Conservation (phyloP, 2,113 vertebrate species). For the Lepisosteus osseus region DNA sequence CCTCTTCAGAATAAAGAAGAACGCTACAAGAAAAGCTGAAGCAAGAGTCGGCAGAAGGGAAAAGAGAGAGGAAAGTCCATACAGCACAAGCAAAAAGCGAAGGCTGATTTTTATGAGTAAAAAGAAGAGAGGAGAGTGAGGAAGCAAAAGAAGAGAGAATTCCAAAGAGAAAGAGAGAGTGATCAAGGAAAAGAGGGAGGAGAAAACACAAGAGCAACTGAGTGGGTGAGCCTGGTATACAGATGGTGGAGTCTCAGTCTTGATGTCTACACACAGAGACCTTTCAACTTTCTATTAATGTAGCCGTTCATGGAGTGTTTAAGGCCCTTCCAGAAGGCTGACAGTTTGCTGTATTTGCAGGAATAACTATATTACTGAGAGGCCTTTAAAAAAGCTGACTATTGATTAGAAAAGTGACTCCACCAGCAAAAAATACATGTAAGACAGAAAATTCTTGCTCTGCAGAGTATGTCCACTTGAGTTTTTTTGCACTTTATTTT, state of each 20-base stretch:
- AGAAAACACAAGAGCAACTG: neutral
- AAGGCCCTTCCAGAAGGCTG: constrained; percentile 69
- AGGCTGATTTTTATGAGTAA: neutral
- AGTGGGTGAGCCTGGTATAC: constrained; percentile 50
- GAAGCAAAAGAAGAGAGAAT: neutral
- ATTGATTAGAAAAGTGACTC: neutral
- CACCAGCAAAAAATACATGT: neutral
- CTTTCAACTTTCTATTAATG: constrained; percentile 79
- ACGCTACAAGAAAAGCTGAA: neutral
- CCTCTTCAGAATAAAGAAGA: neutral
- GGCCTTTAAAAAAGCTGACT: neutral
- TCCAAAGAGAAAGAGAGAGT: neutral
- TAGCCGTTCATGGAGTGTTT: constrained; percentile 66
- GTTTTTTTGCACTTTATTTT: no score
- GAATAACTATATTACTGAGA: constrained; percentile 38
- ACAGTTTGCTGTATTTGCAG: constrained; percentile 56
- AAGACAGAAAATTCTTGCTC: no score
- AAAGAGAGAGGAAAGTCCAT: constrained; percentile 6
- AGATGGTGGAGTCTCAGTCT: constrained; percentile 62
- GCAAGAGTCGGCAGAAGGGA: neutral
- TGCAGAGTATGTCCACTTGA: no score
- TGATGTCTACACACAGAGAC: constrained; percentile 59
- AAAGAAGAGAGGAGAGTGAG: constrained; percentile 10
- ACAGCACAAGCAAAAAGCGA: neutral
- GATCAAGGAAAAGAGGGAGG: neutral